Percentiles rank a stretch among this genome's conserved stretches.
Conservation (phyloP, 2,888 invertebrate genomes). For the Leptinotarsa tumamoca region DNA sequence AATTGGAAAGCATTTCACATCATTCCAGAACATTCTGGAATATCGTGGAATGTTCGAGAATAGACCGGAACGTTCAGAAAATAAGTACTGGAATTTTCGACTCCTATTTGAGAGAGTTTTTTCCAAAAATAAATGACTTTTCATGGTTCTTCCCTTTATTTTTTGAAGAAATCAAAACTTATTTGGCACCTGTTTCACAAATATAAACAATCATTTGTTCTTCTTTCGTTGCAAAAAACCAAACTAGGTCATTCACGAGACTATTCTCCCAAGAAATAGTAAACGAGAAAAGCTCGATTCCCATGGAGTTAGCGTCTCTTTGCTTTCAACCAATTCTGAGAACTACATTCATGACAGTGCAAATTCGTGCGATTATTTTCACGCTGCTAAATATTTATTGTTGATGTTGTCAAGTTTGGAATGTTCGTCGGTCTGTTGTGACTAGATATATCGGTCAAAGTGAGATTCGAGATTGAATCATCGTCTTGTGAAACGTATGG, state of each 20-base stretch:
- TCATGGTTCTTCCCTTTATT: no score
- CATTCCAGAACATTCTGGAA: no score
- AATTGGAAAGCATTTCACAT: no score
- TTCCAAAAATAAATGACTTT: no score
- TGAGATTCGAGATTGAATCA: slow-evolving; percentile 18
- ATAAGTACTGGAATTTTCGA: no score
- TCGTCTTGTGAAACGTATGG: neutral
- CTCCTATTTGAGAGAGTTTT: no score
- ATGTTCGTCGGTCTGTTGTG: slow-evolving; percentile 38
- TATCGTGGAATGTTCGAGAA: no score
- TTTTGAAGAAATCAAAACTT: no score
- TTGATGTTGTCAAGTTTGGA: slow-evolving; percentile 38
- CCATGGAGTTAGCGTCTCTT: slow-evolving; percentile 21
- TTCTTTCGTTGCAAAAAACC: neutral
- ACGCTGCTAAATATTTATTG: slow-evolving; percentile 40
- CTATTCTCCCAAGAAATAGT: neutral
- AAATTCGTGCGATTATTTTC: slow-evolving; percentile 43
- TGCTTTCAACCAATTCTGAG: slow-evolving; percentile 31
- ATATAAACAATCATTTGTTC: no score
- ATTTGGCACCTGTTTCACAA: no score
- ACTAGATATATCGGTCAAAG: slow-evolving; percentile 39
- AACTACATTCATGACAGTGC: slow-evolving; percentile 40
- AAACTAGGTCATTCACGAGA: neutral
- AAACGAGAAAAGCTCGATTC: slow-evolving; percentile 31
- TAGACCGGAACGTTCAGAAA: no score